phyloP scores from a whole-genome alignment of 2,888 invertebrate genomes.

The Amphipyra tragopoginis region DNA sequence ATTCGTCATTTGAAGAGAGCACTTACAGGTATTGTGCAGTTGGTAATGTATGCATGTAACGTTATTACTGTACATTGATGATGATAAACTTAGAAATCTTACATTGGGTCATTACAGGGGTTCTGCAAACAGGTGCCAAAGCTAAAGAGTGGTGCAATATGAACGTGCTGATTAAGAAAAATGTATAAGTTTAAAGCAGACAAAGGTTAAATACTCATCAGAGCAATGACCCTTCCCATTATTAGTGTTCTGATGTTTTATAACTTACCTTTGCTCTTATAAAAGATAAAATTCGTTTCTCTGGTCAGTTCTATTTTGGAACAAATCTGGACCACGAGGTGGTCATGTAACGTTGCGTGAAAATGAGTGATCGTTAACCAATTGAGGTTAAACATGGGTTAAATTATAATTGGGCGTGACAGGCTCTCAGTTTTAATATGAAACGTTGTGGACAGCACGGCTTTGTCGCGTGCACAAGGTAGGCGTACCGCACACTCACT shows the following conservation, averaged over 20 bases:
- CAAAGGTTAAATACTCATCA: background rate
- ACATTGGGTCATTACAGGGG: too few species aligned
- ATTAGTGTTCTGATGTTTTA: background rate
- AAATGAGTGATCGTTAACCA: slow-evolving; percentile 75
- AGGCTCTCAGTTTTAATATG: slow-evolving; percentile 70
- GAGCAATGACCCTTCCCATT: slow-evolving; percentile 7
- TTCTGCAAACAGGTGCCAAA: too few species aligned
- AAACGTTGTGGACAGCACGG: slow-evolving; percentile 73
- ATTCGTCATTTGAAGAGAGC: too few species aligned
- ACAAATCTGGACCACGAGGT: slow-evolving; percentile 45
- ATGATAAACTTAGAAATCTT: too few species aligned
- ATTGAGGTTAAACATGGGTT: slow-evolving; percentile 86
- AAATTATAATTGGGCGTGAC: slow-evolving; percentile 82
- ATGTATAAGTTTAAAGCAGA: background rate
- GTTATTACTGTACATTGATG: too few species aligned
- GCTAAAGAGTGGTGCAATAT: too few species aligned
- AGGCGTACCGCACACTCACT: slow-evolving; percentile 39
- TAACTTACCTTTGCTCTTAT: background rate
- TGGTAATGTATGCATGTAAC: too few species aligned
- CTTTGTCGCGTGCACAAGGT: slow-evolving; percentile 65
- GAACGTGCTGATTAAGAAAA: too few species aligned
- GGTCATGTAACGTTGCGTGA: slow-evolving; percentile 63
- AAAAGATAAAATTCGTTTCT: slow-evolving; percentile 9
- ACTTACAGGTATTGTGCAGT: too few species aligned
- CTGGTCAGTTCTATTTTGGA: slow-evolving; percentile 25